Evolutionary conservation across 2,797 vertebrate genomes (phyloP).

Genomic region (Meda fulgida): DNA sequence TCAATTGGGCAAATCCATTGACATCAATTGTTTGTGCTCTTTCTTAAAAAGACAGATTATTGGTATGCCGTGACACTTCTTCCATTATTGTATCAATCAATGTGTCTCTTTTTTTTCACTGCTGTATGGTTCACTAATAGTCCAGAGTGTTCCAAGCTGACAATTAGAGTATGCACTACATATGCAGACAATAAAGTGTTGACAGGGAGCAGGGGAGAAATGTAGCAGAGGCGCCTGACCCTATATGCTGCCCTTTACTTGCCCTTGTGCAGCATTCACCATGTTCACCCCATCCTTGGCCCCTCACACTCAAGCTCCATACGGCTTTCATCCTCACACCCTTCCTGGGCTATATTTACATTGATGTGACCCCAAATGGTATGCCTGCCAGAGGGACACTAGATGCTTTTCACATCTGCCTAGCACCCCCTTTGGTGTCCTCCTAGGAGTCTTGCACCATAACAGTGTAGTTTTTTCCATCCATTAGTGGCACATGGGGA

Average conservation of each 20-base stretch:
- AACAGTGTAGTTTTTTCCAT: background rate
- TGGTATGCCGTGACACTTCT: background rate
- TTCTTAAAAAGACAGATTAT: constrained; percentile 3
- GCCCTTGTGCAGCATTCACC: constrained; percentile 19
- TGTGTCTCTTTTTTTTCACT: background rate
- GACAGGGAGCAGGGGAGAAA: background rate
- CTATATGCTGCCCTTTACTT: constrained; percentile 22
- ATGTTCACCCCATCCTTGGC: constrained; percentile 54
- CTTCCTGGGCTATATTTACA: constrained; percentile 70
- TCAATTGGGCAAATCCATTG: constrained; percentile 11
- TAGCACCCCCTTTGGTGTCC: constrained; percentile 55
- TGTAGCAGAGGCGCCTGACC: constrained; percentile 7
- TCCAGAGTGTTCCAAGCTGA: constrained; percentile 5
- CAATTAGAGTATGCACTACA: background rate
- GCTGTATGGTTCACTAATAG: constrained; percentile 7
- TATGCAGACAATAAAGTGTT: constrained; percentile 14
- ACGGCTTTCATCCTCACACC: constrained; percentile 40
- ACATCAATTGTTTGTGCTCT: background rate
- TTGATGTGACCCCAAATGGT: constrained; percentile 66
- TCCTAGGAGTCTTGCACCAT: constrained; percentile 22
- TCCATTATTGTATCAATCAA: background rate
- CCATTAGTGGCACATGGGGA: background rate
- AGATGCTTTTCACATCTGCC: constrained; percentile 71
- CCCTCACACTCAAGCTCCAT: constrained; percentile 24
- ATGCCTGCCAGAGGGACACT: constrained; percentile 65